Evolutionary conservation across 2,113 vertebrate species (phyloP), one percentile per base, ranked within the genome.

Genomic region (Myiozetetes cayanensis): DNA sequence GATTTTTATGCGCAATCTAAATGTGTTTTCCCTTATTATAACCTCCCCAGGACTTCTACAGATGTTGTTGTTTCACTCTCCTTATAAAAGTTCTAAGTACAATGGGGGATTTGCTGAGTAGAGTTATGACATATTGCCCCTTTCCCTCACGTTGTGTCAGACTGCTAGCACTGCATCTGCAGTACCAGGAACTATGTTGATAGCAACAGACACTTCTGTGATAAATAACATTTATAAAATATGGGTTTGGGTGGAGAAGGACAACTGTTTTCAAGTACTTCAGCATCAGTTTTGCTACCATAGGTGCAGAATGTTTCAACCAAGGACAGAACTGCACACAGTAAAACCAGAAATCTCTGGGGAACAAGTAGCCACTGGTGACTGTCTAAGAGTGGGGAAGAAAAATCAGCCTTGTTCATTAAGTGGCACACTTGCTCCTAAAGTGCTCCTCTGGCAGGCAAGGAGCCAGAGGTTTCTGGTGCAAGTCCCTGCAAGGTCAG

Each of bases 401-500:
- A 39, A 78, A 71, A 76, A 76, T 35, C 39, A 28, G 47, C 24
- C 39, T 35, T 28, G 33, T 17, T 91, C 53, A 27, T 41, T 50
- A 44, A 63, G n/a, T 7, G 41, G 61, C 75, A 89, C 15, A 28
- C 25, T 82, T 46, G 66, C 66, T 95, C 71, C 59, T 81, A 16
- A 93, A 92, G 39, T 12, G 46, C 50, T 68, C 65, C 52, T 65
- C 63, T 80, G 72, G 46, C 30, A 92, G 94, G 65, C 56, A 19
- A 46, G 37, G 15, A 81, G 90, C 89, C 80, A 93, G 46, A 72
- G 86, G 85, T 89, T 81, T 65, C 65, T 53, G 65, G 68, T 86
- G 84, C 90, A 90, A 93, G 88, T 78, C 46, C 75, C 81, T 91
- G 50, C 94, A 97, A 97, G 95, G 95, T 95, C 95, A 96, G 85